Percentiles rank a stretch among this genome's conserved stretches.
Evolutionary conservation across 92 coral and sea anemone genomes (phyloP).

Genomic region (Zoanthus solanderi): DNA sequence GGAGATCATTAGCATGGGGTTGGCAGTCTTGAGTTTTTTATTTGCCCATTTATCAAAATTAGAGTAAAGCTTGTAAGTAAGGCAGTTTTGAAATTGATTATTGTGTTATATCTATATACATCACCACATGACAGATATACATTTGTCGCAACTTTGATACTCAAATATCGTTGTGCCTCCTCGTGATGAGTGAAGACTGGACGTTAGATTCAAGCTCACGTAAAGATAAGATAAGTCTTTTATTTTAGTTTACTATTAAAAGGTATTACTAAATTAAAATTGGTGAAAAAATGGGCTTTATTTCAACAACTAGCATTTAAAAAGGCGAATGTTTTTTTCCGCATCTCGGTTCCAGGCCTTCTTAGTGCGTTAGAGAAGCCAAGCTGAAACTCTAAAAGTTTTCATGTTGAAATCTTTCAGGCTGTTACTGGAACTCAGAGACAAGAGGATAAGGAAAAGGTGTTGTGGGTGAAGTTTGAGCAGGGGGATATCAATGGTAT

Average conservation of each 20-base stretch:
- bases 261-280: background rate
- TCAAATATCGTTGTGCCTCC: slow-evolving; percentile 15
- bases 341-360: slow-evolving; percentile 29
- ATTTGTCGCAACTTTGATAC: slow-evolving; percentile 5
- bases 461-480: slow-evolving; percentile 95
- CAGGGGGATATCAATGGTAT: slow-evolving; percentile 86
- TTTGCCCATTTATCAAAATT: background rate
- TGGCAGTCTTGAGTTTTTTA: background rate
- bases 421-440: slow-evolving; percentile 92
- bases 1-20: slow-evolving; percentile 17
- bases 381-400: background rate
- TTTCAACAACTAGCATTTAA: too few species aligned
- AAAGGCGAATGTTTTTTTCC: background rate
- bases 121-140: slow-evolving; percentile 19
- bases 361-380: background rate
- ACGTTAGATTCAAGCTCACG: background rate
- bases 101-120: background rate
- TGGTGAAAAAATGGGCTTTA: background rate
- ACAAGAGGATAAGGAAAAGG: slow-evolving; percentile 88
- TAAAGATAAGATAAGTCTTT: background rate
- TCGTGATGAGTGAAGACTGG: slow-evolving; percentile 32
- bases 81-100: background rate
- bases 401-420: slow-evolving; percentile 35
- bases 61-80: background rate
- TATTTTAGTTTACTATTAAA: too few species aligned